Percentiles rank a stretch among this genome's conserved stretches.
Evolutionary conservation across 2,113 vertebrate genomes (phyloP).

Genomic region (Neogobius melanostomus): DNA sequence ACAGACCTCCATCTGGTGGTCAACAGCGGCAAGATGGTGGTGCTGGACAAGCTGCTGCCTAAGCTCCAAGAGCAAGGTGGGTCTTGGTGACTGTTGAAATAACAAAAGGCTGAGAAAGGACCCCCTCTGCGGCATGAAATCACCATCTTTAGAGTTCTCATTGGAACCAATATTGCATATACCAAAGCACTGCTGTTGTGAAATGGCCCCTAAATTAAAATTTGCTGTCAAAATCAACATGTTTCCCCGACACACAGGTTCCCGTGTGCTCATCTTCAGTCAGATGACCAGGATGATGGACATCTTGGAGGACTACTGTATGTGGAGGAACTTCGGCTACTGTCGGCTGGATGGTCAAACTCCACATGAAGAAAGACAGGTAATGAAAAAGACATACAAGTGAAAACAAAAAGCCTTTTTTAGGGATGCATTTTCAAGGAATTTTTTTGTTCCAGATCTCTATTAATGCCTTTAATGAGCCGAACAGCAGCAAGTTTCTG

Average conservation of each 20-base stretch:
- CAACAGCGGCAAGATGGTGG: slow-evolving; percentile 97
- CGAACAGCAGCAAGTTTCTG: slow-evolving; percentile 92
- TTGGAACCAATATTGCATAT: too few relatives aligned
- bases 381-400: slow-evolving; percentile 39
- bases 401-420: neutral
- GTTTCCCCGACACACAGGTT: slow-evolving; percentile 72
- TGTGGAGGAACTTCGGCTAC: slow-evolving; percentile 96
- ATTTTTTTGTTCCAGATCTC: slow-evolving; percentile 80
- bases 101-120: neutral
- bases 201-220: too few relatives aligned
- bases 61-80: slow-evolving; percentile 93
- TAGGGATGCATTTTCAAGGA: neutral
- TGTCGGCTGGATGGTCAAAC: slow-evolving; percentile 96
- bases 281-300: slow-evolving; percentile 98
- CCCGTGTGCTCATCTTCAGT: slow-evolving; percentile 95
- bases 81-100: neutral
- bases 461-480: slow-evolving; percentile 91
- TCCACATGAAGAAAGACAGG: slow-evolving; percentile 96
- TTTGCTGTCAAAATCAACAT: neutral
- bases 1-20: slow-evolving; percentile 96
- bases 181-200: too few relatives aligned
- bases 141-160: too few relatives aligned
- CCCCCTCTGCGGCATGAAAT: too few relatives aligned
- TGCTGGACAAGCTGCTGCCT: slow-evolving; percentile 92
- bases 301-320: slow-evolving; percentile 98